Evolutionary conservation across 2,888 invertebrate genomes (phyloP), one percentile per base, ranked within the genome.

Genomic region (Idaea biselata): DNA sequence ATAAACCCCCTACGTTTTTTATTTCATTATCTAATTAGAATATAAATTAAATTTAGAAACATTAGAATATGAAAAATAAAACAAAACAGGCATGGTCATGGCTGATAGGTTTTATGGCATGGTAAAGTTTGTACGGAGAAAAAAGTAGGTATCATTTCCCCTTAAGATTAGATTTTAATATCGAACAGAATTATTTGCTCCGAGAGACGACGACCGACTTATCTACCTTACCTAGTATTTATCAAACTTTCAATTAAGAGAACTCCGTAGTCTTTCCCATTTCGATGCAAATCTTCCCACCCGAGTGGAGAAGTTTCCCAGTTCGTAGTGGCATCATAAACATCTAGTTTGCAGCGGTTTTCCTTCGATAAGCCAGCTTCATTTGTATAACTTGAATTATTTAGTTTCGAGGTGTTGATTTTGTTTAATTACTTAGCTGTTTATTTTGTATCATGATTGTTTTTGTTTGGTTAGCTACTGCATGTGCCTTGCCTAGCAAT

Each of bases 241-340:
- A 72, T 69, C 70, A 88, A 89, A 89, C 84, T 90, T 88, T 89
- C 88, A 89, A 88, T 88, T 88, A 88, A 86, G 84, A 81, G 75
- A 76, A 71, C 70, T 76, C 76, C 73, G 74, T 77, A 80, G 81
- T 79, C 84, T 83, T 84, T 79, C 81, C 84, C 84, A 86, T 89
- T 88, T 84, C 81, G 79, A 91, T 89, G 89, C 88, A 88, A 90
- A 91, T 89, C 79, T 78, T 66, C 72, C 62, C 68, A 68, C 56
- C 61, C 32, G 18, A 44, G 63, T 60, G 63, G 68, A 68, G 68
- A 73, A 78, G 68, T 75, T 74, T 70, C 61, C 62, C 70, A 66
- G 69, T 68, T 62, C 68, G 70, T 72, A 73, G 74, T 74, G 71
- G 72, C 69, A 75, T 73, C 71, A 78, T 80, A 80, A 81, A 79